Percentiles rank a stretch among this genome's conserved stretches.
Conservation (phyloP, 2,797 vertebrate species). For the Pantherophis alleghaniensis region DNA sequence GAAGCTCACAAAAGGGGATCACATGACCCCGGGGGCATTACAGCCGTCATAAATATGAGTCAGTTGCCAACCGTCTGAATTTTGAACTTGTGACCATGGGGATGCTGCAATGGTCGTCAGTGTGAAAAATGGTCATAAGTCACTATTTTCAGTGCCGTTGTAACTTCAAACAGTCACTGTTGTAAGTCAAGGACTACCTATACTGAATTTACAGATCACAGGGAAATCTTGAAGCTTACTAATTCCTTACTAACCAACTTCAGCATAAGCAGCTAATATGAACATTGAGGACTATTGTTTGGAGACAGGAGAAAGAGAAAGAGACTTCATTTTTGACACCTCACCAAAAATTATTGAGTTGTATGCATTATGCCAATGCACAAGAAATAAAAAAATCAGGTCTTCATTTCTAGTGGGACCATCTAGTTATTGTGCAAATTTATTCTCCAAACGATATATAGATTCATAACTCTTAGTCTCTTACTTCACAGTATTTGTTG, state of each 20-base stretch:
- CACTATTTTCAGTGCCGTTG: neutral
- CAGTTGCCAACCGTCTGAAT: neutral
- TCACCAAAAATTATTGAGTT: neutral
- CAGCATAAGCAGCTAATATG: neutral
- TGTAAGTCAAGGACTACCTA: neutral
- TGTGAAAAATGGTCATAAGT: neutral
- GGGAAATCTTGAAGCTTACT: neutral
- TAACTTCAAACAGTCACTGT: neutral
- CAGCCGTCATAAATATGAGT: neutral
- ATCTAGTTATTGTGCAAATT: neutral
- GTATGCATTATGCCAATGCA: neutral
- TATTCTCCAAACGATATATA: neutral
- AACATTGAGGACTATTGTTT: too few relatives aligned
- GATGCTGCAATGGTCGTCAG: neutral
- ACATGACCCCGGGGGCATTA: neutral
- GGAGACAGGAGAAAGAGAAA: neutral
- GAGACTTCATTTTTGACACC: neutral
- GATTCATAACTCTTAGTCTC: conserved; percentile 12
- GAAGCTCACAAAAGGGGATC: neutral
- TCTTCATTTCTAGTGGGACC: neutral
- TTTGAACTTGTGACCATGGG: neutral
- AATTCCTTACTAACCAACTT: neutral
- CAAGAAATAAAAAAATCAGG: neutral
- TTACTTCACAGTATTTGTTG: conserved; percentile 17
- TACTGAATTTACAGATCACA: neutral